Evolutionary conservation across 2,888 invertebrate genomes (phyloP), one percentile per base, ranked within the genome.

Genomic region (Neoitamus cyanurus): DNA sequence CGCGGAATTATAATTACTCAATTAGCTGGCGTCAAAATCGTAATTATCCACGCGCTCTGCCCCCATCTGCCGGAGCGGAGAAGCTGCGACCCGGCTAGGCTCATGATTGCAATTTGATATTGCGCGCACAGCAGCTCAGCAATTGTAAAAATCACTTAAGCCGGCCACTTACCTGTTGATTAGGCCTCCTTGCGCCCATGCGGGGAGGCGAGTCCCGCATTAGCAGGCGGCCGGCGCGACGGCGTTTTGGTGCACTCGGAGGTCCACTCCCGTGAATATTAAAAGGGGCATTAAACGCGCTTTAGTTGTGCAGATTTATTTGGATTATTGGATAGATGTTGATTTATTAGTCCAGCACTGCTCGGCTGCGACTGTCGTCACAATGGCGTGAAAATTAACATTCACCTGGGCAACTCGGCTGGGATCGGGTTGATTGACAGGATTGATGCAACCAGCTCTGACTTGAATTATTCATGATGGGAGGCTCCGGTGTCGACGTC

Each of bases 1-100:
- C 30, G 58, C 31, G 58, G 78, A 78, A 48, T 48, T 78, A 48
- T 48, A 78, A 48, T 30, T 78, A 78, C 78, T 78, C 48, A 78
- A 77, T 78, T 78, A 48, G 28, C 78, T 20, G 48, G 48, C 78
- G 78, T 78, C 58, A 78, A 78, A 48, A 48, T 28, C 13, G 78
- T 31, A 78, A 48, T 78, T 78, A 78, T 48, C 30, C 30, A 78
- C 31, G 30, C 78, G 58, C 13, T 34, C 6, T 20, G 1, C 20
- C 13, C 37, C 42, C 75, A 4, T 42, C 11, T 72, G 42, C n/a
- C 37, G 25, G 42, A 30, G 37, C 9, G 42, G 42, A n/a, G 42
- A n/a, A 37, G 11, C 4, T 3, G 31, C 31, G 31, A 31, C 31
- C 31, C 31, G 31, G 31, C 31, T 2, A 31, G 5, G 31, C 11